Base-by-base conservation (phyloP, 2,888 invertebrate species). In the Troglohyphantes excavatus region DNA sequence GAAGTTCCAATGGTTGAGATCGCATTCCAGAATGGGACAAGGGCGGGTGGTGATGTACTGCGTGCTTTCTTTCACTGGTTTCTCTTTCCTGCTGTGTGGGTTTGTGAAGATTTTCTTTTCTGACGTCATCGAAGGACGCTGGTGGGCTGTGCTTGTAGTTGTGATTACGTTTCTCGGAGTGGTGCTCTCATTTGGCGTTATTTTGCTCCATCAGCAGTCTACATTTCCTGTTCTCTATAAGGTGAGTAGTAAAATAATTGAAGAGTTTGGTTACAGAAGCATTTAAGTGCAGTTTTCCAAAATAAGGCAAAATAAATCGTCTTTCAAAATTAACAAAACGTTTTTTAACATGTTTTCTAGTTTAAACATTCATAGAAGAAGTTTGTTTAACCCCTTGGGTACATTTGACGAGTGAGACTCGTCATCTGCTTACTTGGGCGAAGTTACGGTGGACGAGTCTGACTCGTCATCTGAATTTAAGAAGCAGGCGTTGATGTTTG, bases 101-200 rank as follows among this genome's bases (percentile, higher is more conserved):
- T 87, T 91, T 63, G 53, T 76, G 7, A 82, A 78, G 27, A 53
- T 27, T n/a, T 68, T 63, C 11, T 75, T 43, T 13, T 33, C 68
- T 2, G 33, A 72, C n/a, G 53, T 90, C 2, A 11, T 2, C 0
- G 76, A 59, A 11, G 67, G 68, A 11, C 26, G 21, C 0, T 87
- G 83, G 91, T 91, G 90, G 0, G 94, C 95, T 9, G 95, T 96
- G 2, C 93, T 96, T n/a, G 90, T 94, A 5, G 91, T 93, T 2
- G 91, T 93, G 17, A 27, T 93, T 5, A 92, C 93, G 78, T 84
- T 92, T 43, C 85, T 91, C 3, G 91, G 92, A 33, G 92, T 93
- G 19, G 85, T 93, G 26, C 27, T 92, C 11, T 92, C 92, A 76
- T 93, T 93, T 91, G 86, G 92, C 0, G 90, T 93, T 27, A 93